Evolutionary conservation across 2,888 invertebrate species (phyloP).

Genomic region (Drosophila robusta): DNA sequence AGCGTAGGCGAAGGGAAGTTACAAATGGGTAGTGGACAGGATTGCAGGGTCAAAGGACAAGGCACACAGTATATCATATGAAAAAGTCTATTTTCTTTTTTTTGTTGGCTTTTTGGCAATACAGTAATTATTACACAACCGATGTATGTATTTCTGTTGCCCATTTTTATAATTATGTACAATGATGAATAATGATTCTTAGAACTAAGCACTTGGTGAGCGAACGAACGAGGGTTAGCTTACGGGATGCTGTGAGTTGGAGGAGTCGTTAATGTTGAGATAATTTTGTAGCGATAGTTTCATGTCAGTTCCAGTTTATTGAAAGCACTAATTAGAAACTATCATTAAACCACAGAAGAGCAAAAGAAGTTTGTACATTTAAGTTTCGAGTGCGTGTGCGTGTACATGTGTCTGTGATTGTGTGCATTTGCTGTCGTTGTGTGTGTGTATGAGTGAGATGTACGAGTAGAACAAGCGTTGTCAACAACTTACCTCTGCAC

Average conservation of each 20-base stretch:
- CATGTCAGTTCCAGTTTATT: conserved; percentile 70
- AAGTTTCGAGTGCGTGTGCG: neutral
- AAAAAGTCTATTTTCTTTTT: conserved; percentile 40
- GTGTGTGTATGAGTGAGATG: conserved; percentile 12
- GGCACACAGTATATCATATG: conserved; percentile 23
- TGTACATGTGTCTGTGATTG: neutral
- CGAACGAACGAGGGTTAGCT: conserved; percentile 58
- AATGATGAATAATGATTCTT: conserved; percentile 48
- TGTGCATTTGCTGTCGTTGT: neutral
- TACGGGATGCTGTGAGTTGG: conserved; percentile 61
- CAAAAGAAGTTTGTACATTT: conserved; percentile 29
- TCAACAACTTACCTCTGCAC: conserved; percentile 84
- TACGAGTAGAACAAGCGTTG: neutral
- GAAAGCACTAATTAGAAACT: conserved; percentile 74
- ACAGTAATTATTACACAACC: conserved; percentile 25
- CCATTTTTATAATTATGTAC: conserved; percentile 49
- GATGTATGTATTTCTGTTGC: conserved; percentile 21
- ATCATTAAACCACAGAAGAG: conserved; percentile 60
- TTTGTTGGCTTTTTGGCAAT: conserved; percentile 5
- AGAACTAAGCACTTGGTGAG: conserved; percentile 35
- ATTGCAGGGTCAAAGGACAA: neutral
- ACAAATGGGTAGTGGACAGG: conserved; percentile 1
- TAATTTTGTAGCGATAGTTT: conserved; percentile 64
- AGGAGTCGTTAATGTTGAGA: conserved; percentile 53
- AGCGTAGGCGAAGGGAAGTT: neutral